Conservation (phyloP, 2,113 vertebrate genomes). For the Oreotrochilus melanogaster region DNA sequence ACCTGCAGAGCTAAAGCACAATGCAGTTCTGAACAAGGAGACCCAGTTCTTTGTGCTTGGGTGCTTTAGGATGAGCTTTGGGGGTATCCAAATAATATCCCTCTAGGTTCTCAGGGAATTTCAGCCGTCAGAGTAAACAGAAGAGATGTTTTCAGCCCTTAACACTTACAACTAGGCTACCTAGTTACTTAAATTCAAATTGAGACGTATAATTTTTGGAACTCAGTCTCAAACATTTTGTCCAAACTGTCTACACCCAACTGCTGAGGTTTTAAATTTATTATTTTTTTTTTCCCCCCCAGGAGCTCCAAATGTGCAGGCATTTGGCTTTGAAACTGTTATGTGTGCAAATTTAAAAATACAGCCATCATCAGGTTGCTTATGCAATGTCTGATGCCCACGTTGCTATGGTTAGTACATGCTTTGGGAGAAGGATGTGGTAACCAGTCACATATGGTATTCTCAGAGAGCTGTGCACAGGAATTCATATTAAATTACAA, state of each 20-base stretch:
- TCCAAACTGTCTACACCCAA: neutral
- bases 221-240: neutral
- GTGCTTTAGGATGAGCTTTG: neutral
- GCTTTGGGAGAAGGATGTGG: slow-evolving; percentile 69
- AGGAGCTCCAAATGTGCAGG: slow-evolving; percentile 26
- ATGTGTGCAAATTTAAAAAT: slow-evolving; percentile 65
- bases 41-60: fast-evolving
- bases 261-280: neutral
- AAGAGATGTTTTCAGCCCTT: neutral
- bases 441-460: slow-evolving; percentile 75
- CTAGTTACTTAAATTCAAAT: neutral
- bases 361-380: slow-evolving; percentile 20
- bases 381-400: slow-evolving; percentile 66
- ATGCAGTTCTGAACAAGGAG: neutral
- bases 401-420: slow-evolving; percentile 77
- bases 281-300: neutral
- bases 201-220: neutral
- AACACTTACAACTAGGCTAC: neutral
- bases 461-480: slow-evolving; percentile 36
- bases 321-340: slow-evolving; percentile 66
- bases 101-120: neutral
- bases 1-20: neutral
- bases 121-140: neutral
- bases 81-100: neutral
- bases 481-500: slow-evolving; percentile 73